A percentile compares a stretch with the other conserved stretches of the same genome.
Evolutionary conservation across 2,797 vertebrate species (phyloP).

Genomic region (Aldrovandia affinis): DNA sequence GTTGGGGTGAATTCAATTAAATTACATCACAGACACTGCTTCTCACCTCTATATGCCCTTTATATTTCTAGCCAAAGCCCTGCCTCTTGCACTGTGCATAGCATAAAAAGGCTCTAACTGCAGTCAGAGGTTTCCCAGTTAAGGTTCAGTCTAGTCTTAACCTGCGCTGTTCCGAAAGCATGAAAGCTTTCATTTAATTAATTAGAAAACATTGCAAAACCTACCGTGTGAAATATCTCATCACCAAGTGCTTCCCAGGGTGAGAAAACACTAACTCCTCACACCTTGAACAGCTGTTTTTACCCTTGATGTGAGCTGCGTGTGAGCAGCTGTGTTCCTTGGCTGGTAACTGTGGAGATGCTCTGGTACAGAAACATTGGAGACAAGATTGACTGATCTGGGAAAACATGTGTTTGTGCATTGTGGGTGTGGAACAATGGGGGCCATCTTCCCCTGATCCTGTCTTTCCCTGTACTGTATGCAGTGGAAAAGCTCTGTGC

Average conservation of each 20-base stretch:
- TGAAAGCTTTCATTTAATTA: neutral
- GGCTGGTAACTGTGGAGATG: too few species aligned
- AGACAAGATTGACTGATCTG: too few species aligned
- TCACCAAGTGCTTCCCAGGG: neutral
- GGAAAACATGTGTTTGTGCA: too few species aligned
- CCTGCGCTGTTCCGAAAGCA: neutral
- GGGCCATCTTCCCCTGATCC: too few species aligned
- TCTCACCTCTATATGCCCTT: too few species aligned
- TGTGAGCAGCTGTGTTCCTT: neutral
- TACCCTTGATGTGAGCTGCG: neutral
- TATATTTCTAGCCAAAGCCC: too few species aligned
- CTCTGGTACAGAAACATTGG: too few species aligned
- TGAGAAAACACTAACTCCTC: neutral
- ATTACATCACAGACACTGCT: too few species aligned
- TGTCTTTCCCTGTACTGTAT: too few species aligned
- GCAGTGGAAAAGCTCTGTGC: too few species aligned
- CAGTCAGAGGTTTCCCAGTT: neutral
- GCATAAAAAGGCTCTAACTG: neutral
- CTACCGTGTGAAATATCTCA: neutral
- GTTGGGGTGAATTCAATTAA: too few species aligned
- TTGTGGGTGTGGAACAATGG: too few species aligned
- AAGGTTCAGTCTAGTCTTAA: neutral
- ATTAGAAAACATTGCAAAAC: neutral
- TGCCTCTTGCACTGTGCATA: neutral
- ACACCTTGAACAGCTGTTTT: conserved; percentile 11